Evolutionary conservation across 2,797 vertebrate species (phyloP), one percentile per base, ranked within the genome.

Genomic region (Sebastes minor): DNA sequence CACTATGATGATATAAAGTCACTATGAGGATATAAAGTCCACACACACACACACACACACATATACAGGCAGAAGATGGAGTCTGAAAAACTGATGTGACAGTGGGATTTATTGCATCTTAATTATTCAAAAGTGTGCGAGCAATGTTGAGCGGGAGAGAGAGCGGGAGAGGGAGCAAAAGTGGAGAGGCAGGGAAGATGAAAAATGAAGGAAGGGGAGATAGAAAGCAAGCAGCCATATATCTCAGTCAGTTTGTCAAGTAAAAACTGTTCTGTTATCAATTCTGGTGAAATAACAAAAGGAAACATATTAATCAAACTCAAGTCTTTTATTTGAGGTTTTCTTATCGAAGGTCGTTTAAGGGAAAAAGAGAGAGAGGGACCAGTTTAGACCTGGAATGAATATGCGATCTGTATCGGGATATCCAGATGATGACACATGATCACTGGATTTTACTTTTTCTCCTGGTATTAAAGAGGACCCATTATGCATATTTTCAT

Each of bases 81-180:
- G 76, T 66, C 69, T 87, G 78, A 76, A 84, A 89, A 88, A 66
- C 46, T n/a, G 86, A 85, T 82, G 84, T 81, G 88, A 86, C 90
- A 87, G 78, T 83, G 74, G 78, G 88, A 91, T 89, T 92, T 88
- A 94, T 91, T 88, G 84, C 84, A 83, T 84, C 80, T 91, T 91
- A 93, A 93, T 91, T 88, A 91, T 93, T 94, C 57, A 91, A 70
- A 80, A 84, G 86, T 81, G 77, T 86, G 74, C 52, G 84, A 79
- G 77, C 55, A 20, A 52, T 20, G 56, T 23, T 14, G 73, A 85
- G 78, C 66, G 33, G 66, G 67, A 73, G 69, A 33, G 49, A 57
- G 32, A 53, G 59, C 1, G 8, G 38, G 20, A 12, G 20, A 68
- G 52, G 6, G 22, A n/a, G 64, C 6, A 66, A 59, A 74, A 38